Percentiles rank a stretch among this genome's conserved stretches.
phyloP scores from a whole-genome alignment of 2,888 invertebrate genomes.

The Yponomeuta plumbellus region DNA sequence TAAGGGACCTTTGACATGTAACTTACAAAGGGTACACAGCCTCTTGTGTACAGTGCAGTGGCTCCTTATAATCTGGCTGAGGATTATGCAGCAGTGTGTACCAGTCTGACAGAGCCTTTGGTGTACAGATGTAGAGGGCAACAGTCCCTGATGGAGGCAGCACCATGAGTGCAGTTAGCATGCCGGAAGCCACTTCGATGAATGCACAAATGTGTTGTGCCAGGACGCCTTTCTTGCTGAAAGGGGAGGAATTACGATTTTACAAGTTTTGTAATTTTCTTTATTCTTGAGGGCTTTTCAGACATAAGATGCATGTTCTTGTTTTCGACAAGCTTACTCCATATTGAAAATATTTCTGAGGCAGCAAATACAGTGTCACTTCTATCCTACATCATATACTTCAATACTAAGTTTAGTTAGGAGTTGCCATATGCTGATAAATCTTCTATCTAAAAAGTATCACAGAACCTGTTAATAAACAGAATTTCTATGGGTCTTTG shows the following conservation, averaged over 20 bases:
- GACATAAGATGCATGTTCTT: too few species aligned
- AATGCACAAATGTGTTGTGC: constrained; percentile 89
- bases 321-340: too few species aligned
- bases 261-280: not conserved
- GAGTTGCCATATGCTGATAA: too few species aligned
- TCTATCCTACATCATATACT: too few species aligned
- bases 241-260: constrained; percentile 36
- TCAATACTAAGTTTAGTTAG: too few species aligned
- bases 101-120: constrained; percentile 93
- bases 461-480: too few species aligned
- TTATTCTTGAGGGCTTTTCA: not conserved
- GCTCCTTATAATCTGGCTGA: constrained; percentile 91
- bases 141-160: constrained; percentile 89
- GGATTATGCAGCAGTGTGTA: constrained; percentile 97
- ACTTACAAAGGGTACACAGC: constrained; percentile 97
- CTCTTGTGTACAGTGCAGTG: constrained; percentile 96
- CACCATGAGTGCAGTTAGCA: constrained; percentile 85
- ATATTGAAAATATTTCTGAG: too few species aligned
- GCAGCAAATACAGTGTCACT: too few species aligned
- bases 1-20: not conserved
- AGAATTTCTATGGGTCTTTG: too few species aligned
- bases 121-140: constrained; percentile 85
- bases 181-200: constrained; percentile 86
- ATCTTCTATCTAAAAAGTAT: too few species aligned
- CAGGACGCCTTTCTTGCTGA: constrained; percentile 84